Conservation (phyloP, 2,888 invertebrate genomes). For the Drosophila longiperda region DNA sequence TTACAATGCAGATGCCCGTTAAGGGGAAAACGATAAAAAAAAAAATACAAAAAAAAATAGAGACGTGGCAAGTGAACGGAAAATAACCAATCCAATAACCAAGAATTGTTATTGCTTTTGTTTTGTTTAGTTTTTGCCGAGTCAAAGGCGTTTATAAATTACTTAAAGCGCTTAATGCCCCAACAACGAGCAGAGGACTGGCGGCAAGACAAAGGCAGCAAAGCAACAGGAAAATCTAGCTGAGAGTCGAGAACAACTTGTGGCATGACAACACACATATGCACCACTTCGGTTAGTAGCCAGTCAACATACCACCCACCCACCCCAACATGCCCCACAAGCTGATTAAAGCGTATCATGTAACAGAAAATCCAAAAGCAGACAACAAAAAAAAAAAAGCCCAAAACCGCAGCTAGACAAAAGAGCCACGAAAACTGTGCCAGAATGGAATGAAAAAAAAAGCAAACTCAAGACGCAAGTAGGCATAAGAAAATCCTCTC, state of each 20-base stretch:
- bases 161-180: slow-evolving; percentile 75
- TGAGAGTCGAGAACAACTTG: slow-evolving; percentile 58
- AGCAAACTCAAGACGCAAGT: slow-evolving; percentile 11
- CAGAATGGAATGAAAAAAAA: not conserved
- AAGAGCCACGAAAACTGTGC: slow-evolving; percentile 17
- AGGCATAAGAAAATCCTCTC: slow-evolving; percentile 75
- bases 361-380: slow-evolving; percentile 75
- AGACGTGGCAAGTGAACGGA: slow-evolving; percentile 34
- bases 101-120: slow-evolving; percentile 69
- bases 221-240: slow-evolving; percentile 24
- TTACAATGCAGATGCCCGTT: slow-evolving; percentile 33
- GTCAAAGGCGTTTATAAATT: slow-evolving; percentile 75
- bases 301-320: slow-evolving; percentile 10
- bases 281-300: slow-evolving; percentile 33
- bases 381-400: slow-evolving; percentile 39
- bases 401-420: slow-evolving; percentile 66
- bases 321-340: slow-evolving; percentile 15
- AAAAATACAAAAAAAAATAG: not conserved
- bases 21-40: slow-evolving; percentile 26
- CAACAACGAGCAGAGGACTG: slow-evolving; percentile 41
- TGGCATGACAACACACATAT: slow-evolving; percentile 61
- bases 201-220: slow-evolving; percentile 19
- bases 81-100: slow-evolving; percentile 69
- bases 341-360: slow-evolving; percentile 78
- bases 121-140: slow-evolving; percentile 45